Conservation (phyloP, 2,797 vertebrate species). For the Phataginus tricuspis region DNA sequence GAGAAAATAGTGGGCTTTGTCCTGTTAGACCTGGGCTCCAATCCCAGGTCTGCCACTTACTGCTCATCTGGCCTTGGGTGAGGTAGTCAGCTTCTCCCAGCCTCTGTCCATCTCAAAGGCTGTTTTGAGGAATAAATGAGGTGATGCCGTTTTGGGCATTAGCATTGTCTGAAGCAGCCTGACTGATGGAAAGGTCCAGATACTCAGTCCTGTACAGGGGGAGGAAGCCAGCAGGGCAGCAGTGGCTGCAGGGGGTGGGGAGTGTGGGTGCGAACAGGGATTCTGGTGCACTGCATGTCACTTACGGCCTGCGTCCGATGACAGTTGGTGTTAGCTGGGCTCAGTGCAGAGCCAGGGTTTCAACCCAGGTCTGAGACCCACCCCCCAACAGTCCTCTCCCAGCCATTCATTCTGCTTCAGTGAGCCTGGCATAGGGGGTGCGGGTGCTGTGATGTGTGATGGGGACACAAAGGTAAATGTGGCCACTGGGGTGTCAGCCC, state of each 20-base stretch:
- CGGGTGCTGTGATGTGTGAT: too few species aligned
- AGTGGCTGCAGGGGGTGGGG: background rate
- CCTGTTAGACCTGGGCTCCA: background rate
- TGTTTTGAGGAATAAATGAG: background rate
- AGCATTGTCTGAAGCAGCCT: background rate
- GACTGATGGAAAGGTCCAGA: background rate
- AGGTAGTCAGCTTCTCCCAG: background rate
- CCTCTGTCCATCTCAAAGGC: background rate
- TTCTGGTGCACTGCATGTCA: background rate
- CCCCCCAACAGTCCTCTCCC: background rate
- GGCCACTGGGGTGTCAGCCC: background rate
- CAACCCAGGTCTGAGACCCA: background rate
- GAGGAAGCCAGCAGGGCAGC: background rate
- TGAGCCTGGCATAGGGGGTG: background rate
- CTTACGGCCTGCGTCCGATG: background rate
- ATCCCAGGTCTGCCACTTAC: background rate
- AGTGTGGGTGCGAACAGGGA: too few species aligned
- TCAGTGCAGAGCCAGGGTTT: background rate
- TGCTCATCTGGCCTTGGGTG: background rate
- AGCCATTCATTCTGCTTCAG: background rate
- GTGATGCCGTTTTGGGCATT: background rate
- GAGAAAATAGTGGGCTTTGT: background rate
- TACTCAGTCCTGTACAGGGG: background rate
- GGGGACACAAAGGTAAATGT: background rate
- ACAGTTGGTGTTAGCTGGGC: accelerated